Evolutionary conservation across 2,888 invertebrate species (phyloP).

Genomic region (Orchesellides sinensis): DNA sequence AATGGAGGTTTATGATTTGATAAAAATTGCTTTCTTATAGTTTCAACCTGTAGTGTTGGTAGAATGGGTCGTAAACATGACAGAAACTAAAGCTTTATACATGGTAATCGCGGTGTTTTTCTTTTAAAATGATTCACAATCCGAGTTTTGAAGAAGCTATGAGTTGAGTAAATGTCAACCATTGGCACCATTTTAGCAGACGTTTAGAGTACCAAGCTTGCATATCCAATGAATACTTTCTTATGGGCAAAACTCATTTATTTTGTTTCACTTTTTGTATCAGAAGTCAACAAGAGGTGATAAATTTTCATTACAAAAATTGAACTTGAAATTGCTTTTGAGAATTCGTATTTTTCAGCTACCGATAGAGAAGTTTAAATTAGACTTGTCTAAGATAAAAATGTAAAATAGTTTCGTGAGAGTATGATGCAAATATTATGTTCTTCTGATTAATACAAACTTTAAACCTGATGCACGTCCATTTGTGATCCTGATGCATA

Average conservation of each 20-base stretch:
- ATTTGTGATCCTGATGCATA: not conserved
- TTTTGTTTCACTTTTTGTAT: not conserved
- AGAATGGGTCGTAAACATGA: too few species aligned
- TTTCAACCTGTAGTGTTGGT: too few species aligned
- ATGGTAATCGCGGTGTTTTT: too few species aligned
- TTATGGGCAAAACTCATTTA: too few species aligned
- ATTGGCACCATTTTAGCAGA: conserved; percentile 38
- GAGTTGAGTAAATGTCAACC: conserved; percentile 56
- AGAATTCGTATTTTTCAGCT: not conserved
- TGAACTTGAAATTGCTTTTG: conserved; percentile 62
- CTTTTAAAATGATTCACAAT: too few species aligned
- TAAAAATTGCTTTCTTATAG: too few species aligned
- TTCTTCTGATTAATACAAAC: conserved; percentile 35
- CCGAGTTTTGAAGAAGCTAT: too few species aligned
- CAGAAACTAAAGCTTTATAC: too few species aligned
- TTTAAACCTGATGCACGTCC: not conserved
- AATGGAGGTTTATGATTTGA: too few species aligned
- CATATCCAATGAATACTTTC: too few species aligned
- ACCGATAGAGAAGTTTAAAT: conserved; percentile 31
- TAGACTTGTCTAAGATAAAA: conserved; percentile 26
- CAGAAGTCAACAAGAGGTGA: conserved; percentile 43
- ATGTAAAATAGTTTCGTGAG: not conserved
- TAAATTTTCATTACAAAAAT: conserved; percentile 66
- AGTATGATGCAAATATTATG: conserved; percentile 19
- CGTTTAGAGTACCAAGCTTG: too few species aligned